Base-by-base conservation (phyloP, 2,888 invertebrate species). In the Allophyes oxyacanthae region DNA sequence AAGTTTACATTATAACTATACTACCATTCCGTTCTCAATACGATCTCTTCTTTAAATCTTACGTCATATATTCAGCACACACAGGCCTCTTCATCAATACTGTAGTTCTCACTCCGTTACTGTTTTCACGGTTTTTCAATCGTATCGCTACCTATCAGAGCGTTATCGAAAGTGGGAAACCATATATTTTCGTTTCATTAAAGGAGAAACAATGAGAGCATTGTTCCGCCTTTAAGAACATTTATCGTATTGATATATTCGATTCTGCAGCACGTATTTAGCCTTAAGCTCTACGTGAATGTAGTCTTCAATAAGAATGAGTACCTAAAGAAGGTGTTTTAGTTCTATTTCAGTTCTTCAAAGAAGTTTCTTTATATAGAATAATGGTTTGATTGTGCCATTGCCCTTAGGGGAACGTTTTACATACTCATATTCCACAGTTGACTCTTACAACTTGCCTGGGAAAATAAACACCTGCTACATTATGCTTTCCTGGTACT, bases 381-480 rank as follows among this genome's bases (percentile, higher is more conserved):
- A 8, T 32, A 49, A 28, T 9, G 8, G 10, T 13, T 38, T 48
- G 33, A 30, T 34, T 50, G 48, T 48, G 25, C 33, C 46, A 46
- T 55, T 48, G 38, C 44, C 49, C n/a, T n/a, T 44, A 41, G 41
- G 30, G 34, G 11, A 55, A 63, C 30, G 40, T 34, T 51, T 14
- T 48, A 64, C 38, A 42, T 42, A 45, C 46, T 43, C 38, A 60
- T 58, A 53, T 34, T 52, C 63, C 28, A 40, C 49, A 41, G 11
- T 60, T 54, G 52, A 49, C 46, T 68, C 33, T 67, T 56, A 63
- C 59, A 72, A 63, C 52, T 53, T 60, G 50, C 42, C 54, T 72
- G 73, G 45, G 76, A 68, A 75, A 57, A 56, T 37, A 56, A 51
- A 32, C 76, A 72, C 20, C 56, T 75, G 72, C 53, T 33, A 43